Evolutionary conservation across 2,888 invertebrate genomes (phyloP).

Genomic region (Cyaniris semiargus): DNA sequence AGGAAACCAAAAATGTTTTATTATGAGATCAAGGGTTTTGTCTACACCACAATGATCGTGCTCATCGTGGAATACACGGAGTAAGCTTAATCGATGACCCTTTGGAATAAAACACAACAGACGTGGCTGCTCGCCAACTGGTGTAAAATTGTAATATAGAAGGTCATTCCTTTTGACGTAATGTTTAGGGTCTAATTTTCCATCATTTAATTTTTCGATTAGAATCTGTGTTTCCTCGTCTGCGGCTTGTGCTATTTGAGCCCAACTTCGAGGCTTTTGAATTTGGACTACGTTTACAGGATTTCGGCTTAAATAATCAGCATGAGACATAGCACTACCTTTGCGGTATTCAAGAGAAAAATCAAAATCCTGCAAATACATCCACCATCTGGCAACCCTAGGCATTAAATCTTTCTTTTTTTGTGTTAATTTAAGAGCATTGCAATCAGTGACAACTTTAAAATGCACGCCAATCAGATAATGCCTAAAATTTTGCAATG

Average conservation of each 20-base stretch:
- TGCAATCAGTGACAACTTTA: slow-evolving; percentile 48
- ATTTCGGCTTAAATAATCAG: no score
- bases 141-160: slow-evolving; percentile 36
- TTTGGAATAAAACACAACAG: slow-evolving; percentile 43
- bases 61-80: slow-evolving; percentile 44
- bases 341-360: slow-evolving; percentile 40
- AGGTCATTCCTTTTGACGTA: slow-evolving; percentile 37
- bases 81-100: slow-evolving; percentile 43
- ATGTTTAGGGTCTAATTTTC: slow-evolving; percentile 33
- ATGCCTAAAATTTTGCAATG: slow-evolving; percentile 41
- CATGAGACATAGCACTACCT: no score
- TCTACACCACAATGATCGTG: slow-evolving; percentile 34
- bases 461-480: slow-evolving; percentile 40
- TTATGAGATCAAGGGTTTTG: slow-evolving; percentile 31
- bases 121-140: slow-evolving; percentile 35
- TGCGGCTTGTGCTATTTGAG: slow-evolving; percentile 37
- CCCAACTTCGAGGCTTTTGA: slow-evolving; percentile 38
- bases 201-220: slow-evolving; percentile 26
- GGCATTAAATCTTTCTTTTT: slow-evolving; percentile 13
- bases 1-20: slow-evolving; percentile 41
- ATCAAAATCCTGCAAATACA: slow-evolving; percentile 39
- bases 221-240: slow-evolving; percentile 37
- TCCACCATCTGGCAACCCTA: slow-evolving; percentile 33
- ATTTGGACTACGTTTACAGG: slow-evolving; percentile 4
- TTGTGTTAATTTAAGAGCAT: slow-evolving; percentile 45